Evolutionary conservation across 1,140 invertebrate species (phyloP).

Genomic region (Venustaconcha ellipsiformis): DNA sequence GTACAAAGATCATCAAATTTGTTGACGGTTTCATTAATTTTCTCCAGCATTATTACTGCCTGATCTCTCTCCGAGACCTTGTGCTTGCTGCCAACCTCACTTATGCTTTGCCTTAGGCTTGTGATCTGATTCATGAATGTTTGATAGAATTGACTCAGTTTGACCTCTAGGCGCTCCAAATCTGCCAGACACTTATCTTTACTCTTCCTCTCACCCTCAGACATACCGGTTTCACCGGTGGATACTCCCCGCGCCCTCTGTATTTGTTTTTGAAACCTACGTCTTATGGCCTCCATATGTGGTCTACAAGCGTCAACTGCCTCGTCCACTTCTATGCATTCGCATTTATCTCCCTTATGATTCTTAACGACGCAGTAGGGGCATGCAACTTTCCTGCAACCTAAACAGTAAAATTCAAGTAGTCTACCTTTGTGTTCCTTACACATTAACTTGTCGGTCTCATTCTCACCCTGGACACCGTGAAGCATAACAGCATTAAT

Average conservation of each 20-base stretch:
- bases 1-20: slow-evolving; percentile 37
- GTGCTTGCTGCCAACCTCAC: slow-evolving; percentile 24
- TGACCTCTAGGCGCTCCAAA: slow-evolving; percentile 36
- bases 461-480: slow-evolving; percentile 2
- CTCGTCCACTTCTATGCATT: slow-evolving; percentile 37
- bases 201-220: slow-evolving; percentile 25
- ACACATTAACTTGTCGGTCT: slow-evolving; percentile 11
- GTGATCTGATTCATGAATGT: slow-evolving; percentile 34
- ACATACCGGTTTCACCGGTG: slow-evolving; percentile 12
- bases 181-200: slow-evolving; percentile 27
- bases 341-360: slow-evolving; percentile 36
- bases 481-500: slow-evolving; percentile 36
- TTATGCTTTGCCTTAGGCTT: slow-evolving; percentile 33
- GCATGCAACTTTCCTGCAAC: slow-evolving; percentile 31
- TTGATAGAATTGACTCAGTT: slow-evolving; percentile 34
- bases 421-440: slow-evolving; percentile 32
- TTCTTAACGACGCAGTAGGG: slow-evolving; percentile 34
- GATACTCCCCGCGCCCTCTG: slow-evolving; percentile 22
- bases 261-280: slow-evolving; percentile 34
- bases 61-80: slow-evolving; percentile 32
- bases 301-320: slow-evolving; percentile 33
- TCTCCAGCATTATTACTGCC: slow-evolving; percentile 27
- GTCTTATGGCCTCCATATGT: slow-evolving; percentile 25
- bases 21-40: slow-evolving; percentile 36
- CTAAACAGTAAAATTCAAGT: slow-evolving; percentile 39